phyloP scores from a whole-genome alignment of 2,113 vertebrate species.

The Lampris incognitus region DNA sequence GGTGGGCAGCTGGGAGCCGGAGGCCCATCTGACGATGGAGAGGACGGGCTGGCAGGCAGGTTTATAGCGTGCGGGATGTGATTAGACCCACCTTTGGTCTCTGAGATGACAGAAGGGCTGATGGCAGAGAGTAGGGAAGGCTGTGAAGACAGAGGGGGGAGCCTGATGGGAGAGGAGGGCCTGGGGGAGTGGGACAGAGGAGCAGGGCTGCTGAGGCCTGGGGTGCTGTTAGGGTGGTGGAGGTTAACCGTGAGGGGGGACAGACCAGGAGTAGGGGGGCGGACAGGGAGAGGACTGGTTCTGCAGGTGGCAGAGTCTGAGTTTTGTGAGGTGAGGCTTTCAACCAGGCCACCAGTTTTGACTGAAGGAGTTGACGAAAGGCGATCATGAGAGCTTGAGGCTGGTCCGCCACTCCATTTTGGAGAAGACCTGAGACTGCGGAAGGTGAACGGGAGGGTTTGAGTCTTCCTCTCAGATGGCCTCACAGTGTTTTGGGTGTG shows the following conservation, averaged over 20 bases:
- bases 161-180: constrained; percentile 47
- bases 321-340: constrained; percentile 14
- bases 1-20: constrained; percentile 67
- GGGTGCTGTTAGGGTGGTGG: constrained; percentile 26
- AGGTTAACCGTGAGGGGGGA: constrained; percentile 72
- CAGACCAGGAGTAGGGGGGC: constrained; percentile 73
- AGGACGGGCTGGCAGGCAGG: constrained; percentile 44
- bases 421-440: constrained; percentile 23
- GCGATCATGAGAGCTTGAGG: not conserved
- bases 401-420: not conserved
- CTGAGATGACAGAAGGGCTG: constrained; percentile 64
- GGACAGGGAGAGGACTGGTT: constrained; percentile 43
- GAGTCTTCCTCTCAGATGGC: constrained; percentile 22
- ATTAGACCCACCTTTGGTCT: constrained; percentile 42
- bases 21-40: constrained; percentile 24
- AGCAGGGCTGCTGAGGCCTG: constrained; percentile 42
- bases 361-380: not conserved
- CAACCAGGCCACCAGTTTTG: not conserved
- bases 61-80: constrained; percentile 47
- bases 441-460: constrained; percentile 22
- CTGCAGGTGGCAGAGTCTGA: constrained; percentile 35
- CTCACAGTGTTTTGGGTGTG: constrained; percentile 32
- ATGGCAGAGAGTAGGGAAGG: constrained; percentile 52
- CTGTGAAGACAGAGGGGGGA: constrained; percentile 47
- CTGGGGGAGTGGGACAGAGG: constrained; percentile 58